Base-by-base conservation (phyloP, 2,113 vertebrate species). In the Galeopterus variegatus region DNA sequence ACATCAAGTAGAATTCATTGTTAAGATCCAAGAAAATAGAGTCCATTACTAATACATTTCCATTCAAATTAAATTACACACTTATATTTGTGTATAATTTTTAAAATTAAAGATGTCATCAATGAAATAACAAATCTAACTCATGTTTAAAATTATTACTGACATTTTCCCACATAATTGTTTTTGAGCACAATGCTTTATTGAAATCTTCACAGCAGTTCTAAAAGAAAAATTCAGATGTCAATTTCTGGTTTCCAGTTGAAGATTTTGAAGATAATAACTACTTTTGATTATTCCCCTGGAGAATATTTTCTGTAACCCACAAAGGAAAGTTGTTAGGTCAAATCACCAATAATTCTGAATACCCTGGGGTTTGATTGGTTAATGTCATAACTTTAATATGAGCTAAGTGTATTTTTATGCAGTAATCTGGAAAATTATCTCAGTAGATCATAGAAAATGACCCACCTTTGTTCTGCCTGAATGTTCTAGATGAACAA, bases 361-460 rank as follows among this genome's bases (percentile, higher is more conserved):
- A 90, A 26, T 85, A 80, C 8, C 0, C 4, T 36, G 8, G 6
- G 33, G 33, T 36, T 88, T 93, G 64, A 79, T 73, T 67, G 6
- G 67, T 79, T 93, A 73, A 18, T 94, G 93, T 93, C 23, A 28
- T 77, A 79, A 97, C 64, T 85, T 93, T 96, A 76, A 82, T 19
- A 33, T 75, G 85, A 94, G 54, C 64, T 94, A 93, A 92, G 36
- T 91, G 23, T 75, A 65, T 88, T 96, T 83, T 84, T 92, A 65
- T 77, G n/a, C 31, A 65, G 86, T 75, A 87, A 94, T 96, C 94
- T 97, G 94, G 65, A 62, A 96, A 96, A 93, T 94, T 12, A 52
- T 69, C 48, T n/a, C 48, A 36, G 86, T 83, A 50, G 45, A 95
- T 95, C 73, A 92, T 70, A 96, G 97, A 67, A 88, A 97, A 97